These are phyloP conservation scores for Apostichopus japonicus DNA, from an alignment of 35 echinoderm and acorn worm genomes.

Conservation along the genomic window DNA sequence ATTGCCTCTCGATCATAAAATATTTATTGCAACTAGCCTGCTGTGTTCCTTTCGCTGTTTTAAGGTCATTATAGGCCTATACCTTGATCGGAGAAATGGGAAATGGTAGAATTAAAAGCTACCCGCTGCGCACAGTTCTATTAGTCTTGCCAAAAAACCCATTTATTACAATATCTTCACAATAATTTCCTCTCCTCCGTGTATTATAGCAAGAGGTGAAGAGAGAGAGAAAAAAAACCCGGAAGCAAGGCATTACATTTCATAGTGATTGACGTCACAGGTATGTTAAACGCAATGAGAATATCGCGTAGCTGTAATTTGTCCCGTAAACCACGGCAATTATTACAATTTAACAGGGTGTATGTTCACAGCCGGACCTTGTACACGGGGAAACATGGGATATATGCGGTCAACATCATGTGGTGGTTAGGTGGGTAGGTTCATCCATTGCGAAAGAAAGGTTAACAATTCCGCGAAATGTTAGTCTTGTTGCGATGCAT, in stretches of 20 bases:
- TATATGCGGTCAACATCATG: slow-evolving; percentile 9
- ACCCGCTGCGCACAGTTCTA: slow-evolving; percentile 1
- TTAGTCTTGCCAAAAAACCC: slow-evolving; percentile 27
- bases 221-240: background rate
- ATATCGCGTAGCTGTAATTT: slow-evolving; percentile 24
- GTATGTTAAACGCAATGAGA: background rate
- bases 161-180: background rate
- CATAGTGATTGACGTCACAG: slow-evolving; percentile 26
- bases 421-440: slow-evolving; percentile 11
- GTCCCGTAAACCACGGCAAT: slow-evolving; percentile 27
- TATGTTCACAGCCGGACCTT: slow-evolving; percentile 27
- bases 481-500: slow-evolving; percentile 18
- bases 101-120: slow-evolving; percentile 9
- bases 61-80: background rate
- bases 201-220: too few relatives aligned
- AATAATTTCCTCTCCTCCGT: background rate
- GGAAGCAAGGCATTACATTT: slow-evolving; percentile 25
- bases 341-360: slow-evolving; percentile 45
- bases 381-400: background rate
- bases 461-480: slow-evolving; percentile 46
- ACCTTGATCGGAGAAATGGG: background rate
- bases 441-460: slow-evolving; percentile 5
- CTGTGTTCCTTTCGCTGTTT: background rate
- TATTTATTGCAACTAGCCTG: background rate
- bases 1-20: too few relatives aligned